phyloP scores from a whole-genome alignment of 2,797 vertebrate genomes.

The Pampus argenteus region DNA sequence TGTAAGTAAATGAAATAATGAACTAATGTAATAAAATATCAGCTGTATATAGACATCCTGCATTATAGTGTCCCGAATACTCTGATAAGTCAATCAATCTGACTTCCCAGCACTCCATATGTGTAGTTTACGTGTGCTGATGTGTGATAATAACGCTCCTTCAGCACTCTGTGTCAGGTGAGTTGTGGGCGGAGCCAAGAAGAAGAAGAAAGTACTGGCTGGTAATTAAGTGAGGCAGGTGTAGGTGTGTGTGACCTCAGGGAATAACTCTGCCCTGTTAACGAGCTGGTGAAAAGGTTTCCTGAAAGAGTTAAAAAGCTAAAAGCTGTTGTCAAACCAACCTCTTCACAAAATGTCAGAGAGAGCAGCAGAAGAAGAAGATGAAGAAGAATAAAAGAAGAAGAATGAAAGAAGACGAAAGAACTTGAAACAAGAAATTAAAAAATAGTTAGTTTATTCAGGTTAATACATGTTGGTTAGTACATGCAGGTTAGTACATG shows the following conservation, averaged over 20 bases:
- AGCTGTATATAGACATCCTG: too few relatives aligned
- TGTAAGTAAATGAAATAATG: too few relatives aligned
- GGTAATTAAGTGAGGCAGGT: constrained; percentile 74
- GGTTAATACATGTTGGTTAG: too few relatives aligned
- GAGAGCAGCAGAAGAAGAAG: not conserved
- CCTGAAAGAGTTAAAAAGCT: constrained; percentile 69
- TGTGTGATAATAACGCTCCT: too few relatives aligned
- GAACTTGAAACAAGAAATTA: constrained; percentile 25
- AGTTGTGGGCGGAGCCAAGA: constrained; percentile 8
- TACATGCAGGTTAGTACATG: too few relatives aligned
- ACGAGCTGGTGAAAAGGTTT: constrained; percentile 70
- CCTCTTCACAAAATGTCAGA: constrained; percentile 60
- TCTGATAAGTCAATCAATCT: too few relatives aligned
- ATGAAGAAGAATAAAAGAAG: constrained; percentile 57
- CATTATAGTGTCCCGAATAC: too few relatives aligned
- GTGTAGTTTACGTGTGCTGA: too few relatives aligned
- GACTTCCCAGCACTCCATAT: too few relatives aligned
- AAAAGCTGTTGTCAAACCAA: constrained; percentile 70
- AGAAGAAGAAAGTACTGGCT: constrained; percentile 60
- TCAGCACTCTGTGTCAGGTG: not conserved
- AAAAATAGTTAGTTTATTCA: too few relatives aligned
- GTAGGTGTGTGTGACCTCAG: constrained; percentile 55
- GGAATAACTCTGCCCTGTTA: constrained; percentile 69
- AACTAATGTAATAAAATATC: too few relatives aligned
- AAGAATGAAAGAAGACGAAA: constrained; percentile 53